These are phyloP conservation scores for Dolichopus griseipennis DNA, from an alignment of 2,888 invertebrate genomes.

Conservation along the genomic window DNA sequence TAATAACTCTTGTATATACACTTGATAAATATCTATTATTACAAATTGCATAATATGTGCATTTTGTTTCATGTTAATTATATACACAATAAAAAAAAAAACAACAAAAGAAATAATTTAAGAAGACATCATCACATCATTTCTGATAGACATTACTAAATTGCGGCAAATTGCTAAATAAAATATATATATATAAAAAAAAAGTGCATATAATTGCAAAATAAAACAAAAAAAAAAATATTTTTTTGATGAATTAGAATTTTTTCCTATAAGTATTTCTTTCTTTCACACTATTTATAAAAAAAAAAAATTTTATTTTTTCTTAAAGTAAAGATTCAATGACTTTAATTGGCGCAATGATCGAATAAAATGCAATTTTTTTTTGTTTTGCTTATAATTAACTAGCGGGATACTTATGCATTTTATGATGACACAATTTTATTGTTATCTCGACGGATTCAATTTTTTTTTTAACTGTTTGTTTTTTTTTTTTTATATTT, in stretches of 20 bases:
- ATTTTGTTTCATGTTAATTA: too few relatives aligned
- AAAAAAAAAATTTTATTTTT: background rate
- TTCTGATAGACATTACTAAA: background rate
- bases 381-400: background rate
- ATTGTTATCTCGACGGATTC: background rate
- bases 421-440: slow-evolving; percentile 1
- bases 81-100: too few relatives aligned
- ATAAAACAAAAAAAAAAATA: too few relatives aligned
- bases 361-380: background rate
- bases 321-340: background rate
- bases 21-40: too few relatives aligned
- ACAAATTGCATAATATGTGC: too few relatives aligned
- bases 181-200: too few relatives aligned
- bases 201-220: too few relatives aligned
- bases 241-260: too few relatives aligned
- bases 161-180: background rate
- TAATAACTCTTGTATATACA: too few relatives aligned
- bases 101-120: too few relatives aligned
- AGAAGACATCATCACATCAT: background rate
- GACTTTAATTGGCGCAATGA: slow-evolving; percentile 1
- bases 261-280: too few relatives aligned
- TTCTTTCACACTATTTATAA: too few relatives aligned
- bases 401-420: slow-evolving; percentile 1
- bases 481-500: background rate
- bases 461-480: background rate